Evolutionary conservation across 2,113 vertebrate species (phyloP).

Genomic region (Hylia prasina): DNA sequence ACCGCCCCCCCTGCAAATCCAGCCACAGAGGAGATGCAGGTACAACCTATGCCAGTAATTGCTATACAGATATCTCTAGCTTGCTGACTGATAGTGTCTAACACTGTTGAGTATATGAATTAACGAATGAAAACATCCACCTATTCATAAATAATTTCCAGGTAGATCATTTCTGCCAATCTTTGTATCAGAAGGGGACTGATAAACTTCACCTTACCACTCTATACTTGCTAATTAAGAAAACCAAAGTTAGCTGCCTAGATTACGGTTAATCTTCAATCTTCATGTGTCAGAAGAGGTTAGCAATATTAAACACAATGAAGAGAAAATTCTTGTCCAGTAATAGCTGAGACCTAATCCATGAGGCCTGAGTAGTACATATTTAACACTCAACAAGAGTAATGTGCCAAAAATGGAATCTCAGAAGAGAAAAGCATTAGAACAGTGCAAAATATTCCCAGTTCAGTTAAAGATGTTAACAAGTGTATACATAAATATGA

Average conservation of each 20-base stretch:
- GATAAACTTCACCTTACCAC: neutral
- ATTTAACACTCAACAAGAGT: neutral
- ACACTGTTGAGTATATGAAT: neutral
- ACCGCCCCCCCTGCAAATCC: neutral
- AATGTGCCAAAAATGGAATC: neutral
- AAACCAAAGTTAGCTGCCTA: neutral
- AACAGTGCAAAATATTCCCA: neutral
- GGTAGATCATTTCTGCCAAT: neutral
- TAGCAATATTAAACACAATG: slow-evolving; percentile 13
- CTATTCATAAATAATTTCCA: neutral
- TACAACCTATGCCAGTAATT: neutral
- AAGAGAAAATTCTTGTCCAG: slow-evolving; percentile 50
- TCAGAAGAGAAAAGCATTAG: neutral
- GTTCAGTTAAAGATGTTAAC: neutral
- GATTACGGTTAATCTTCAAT: neutral
- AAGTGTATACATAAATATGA: neutral
- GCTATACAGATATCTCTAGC: neutral
- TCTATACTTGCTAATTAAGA: neutral
- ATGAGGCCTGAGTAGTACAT: neutral
- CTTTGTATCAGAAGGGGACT: neutral
- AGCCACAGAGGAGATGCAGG: neutral
- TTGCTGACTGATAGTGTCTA: neutral
- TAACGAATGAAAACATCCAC: neutral
- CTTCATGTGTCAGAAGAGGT: neutral
- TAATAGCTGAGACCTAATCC: slow-evolving; percentile 30